Evolutionary conservation across 2,113 vertebrate species (phyloP).

Genomic region (Baryphthengus martii): DNA sequence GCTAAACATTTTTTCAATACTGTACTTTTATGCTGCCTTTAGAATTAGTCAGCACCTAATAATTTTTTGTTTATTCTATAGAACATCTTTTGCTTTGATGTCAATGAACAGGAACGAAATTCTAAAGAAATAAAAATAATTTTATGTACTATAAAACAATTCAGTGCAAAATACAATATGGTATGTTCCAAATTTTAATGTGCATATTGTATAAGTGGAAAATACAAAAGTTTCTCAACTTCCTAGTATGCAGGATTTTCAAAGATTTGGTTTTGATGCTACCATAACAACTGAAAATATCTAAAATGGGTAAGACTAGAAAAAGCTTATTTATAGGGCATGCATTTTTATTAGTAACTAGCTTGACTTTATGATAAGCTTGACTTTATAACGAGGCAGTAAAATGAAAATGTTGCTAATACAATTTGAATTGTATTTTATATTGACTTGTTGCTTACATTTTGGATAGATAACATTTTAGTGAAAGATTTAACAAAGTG

Average conservation of each 20-base stretch:
- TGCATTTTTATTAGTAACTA: background rate
- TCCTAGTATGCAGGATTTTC: background rate
- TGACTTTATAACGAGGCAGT: background rate
- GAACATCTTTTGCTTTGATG: background rate
- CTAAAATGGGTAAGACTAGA: background rate
- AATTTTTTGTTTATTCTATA: background rate
- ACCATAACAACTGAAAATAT: background rate
- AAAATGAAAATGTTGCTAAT: background rate
- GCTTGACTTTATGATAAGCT: background rate
- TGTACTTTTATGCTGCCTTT: fast-evolving
- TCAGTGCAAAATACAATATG: background rate
- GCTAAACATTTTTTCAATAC: background rate
- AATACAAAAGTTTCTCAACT: background rate
- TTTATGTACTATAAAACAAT: background rate
- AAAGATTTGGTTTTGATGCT: background rate
- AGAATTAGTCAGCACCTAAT: background rate
- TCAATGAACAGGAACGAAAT: background rate
- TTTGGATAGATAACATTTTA: conserved; percentile 3
- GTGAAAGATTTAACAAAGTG: background rate
- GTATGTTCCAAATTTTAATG: background rate
- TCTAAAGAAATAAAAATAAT: background rate
- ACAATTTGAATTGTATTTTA: background rate
- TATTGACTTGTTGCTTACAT: background rate
- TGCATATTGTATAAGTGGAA: background rate
- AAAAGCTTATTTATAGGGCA: background rate